These are phyloP conservation scores for Nylanderia fulva DNA, from an alignment of 1,140 invertebrate species.

Conservation along the genomic window DNA sequence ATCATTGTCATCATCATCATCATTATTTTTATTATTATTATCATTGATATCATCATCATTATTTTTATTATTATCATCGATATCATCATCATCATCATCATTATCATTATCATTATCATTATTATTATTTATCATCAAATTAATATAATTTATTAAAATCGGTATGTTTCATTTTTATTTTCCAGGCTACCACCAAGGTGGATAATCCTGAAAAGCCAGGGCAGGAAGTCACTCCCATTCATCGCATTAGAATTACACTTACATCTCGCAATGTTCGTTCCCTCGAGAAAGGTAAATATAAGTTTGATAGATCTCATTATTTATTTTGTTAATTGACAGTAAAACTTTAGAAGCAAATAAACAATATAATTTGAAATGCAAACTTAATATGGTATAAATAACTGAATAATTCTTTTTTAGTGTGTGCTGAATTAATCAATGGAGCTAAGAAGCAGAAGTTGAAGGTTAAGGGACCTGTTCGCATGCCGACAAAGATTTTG, in stretches of 20 bases:
- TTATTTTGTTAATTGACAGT: background rate
- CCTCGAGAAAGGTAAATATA: conserved; percentile 95
- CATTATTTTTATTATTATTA: no score
- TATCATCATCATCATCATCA: no score
- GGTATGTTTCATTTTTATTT: conserved; percentile 9
- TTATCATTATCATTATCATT: no score
- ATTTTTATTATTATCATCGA: no score
- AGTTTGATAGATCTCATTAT: conserved; percentile 13
- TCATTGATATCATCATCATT: no score
- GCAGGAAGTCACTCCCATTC: conserved; percentile 93
- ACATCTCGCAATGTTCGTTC: conserved; percentile 98
- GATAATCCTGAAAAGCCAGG: conserved; percentile 94
- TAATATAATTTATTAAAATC: no score
- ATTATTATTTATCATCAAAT: no score
- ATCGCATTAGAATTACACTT: conserved; percentile 98
- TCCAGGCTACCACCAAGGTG: conserved; percentile 88
- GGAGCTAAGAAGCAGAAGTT: conserved; percentile 99
- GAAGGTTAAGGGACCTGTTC: conserved; percentile 98
- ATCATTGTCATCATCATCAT: no score
- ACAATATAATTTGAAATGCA: background rate
- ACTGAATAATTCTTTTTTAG: conserved; percentile 85
- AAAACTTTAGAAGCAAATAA: background rate
- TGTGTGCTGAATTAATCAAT: conserved; percentile 97
- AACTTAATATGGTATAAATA: background rate
- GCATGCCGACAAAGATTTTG: conserved; percentile 97